Evolutionary conservation across 2,888 invertebrate genomes (phyloP).

Genomic region (Dynastes hyllus): DNA sequence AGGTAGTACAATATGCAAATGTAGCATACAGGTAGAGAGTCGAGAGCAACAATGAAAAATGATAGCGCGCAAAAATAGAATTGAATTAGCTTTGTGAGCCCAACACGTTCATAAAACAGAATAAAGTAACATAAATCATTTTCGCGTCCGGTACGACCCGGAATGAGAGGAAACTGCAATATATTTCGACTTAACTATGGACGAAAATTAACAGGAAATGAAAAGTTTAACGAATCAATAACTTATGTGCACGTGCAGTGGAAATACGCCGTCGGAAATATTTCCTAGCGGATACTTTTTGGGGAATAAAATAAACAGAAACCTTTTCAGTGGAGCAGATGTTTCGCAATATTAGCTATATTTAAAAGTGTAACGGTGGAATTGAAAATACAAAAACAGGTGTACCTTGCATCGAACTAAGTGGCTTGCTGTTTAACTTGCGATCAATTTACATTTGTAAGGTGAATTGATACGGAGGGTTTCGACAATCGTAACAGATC

Average conservation of each 20-base stretch:
- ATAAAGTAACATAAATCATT: conserved; percentile 33
- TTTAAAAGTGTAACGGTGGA: background rate
- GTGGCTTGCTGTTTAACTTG: background rate
- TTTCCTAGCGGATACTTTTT: background rate
- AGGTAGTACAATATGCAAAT: background rate
- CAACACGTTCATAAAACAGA: conserved; percentile 23
- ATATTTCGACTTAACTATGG: conserved; percentile 25
- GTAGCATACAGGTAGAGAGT: background rate
- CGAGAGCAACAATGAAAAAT: conserved; percentile 20
- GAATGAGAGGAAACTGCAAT: conserved; percentile 33
- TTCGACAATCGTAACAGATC: background rate
- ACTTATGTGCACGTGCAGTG: conserved; percentile 1
- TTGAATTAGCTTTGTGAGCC: background rate
- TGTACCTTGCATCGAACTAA: background rate
- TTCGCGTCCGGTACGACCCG: background rate
- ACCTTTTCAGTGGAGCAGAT: conserved; percentile 2
- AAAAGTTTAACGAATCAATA: conserved; percentile 39
- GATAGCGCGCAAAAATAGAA: background rate
- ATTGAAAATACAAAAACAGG: background rate
- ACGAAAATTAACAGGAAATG: conserved; percentile 39
- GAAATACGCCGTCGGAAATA: conserved; percentile 9
- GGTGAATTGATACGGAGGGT: background rate
- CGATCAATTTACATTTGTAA: background rate
- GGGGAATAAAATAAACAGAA: background rate
- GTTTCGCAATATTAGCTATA: background rate